Conservation (phyloP, 2,888 invertebrate species). For the Gymnoscelis rufifasciata region DNA sequence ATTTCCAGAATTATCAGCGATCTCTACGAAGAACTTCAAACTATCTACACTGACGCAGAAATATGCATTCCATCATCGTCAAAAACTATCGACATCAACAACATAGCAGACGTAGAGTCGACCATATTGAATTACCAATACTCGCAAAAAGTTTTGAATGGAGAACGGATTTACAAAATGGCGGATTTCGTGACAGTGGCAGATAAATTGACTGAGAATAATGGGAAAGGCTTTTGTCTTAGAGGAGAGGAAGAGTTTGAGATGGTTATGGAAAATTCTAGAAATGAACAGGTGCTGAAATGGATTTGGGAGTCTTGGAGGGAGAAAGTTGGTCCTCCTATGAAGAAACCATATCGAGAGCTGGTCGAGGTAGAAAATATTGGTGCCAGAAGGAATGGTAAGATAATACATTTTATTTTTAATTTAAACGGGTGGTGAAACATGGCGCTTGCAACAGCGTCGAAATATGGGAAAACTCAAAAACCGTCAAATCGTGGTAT, state of each 20-base stretch:
- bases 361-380: slow-evolving; percentile 80
- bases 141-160: slow-evolving; percentile 29
- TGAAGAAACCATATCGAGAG: slow-evolving; percentile 74
- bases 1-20: slow-evolving; percentile 61
- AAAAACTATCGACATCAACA: slow-evolving; percentile 27
- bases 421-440: too few relatives aligned
- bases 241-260: slow-evolving; percentile 82
- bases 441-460: too few relatives aligned
- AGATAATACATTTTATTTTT: too few relatives aligned
- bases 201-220: slow-evolving; percentile 29
- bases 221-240: slow-evolving; percentile 62
- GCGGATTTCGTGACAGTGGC: slow-evolving; percentile 25
- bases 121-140: slow-evolving; percentile 46
- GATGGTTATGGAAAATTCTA: slow-evolving; percentile 73
- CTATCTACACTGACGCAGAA: slow-evolving; percentile 78
- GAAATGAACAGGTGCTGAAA: slow-evolving; percentile 66
- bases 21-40: slow-evolving; percentile 74
- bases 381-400: slow-evolving; percentile 83
- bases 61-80: slow-evolving; percentile 73
- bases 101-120: slow-evolving; percentile 43
- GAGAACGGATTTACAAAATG: slow-evolving; percentile 5
- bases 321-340: slow-evolving; percentile 77
- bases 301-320: slow-evolving; percentile 85
- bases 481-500: too few relatives aligned
- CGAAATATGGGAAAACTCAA: too few relatives aligned